Evolutionary conservation across 2,113 vertebrate species (phyloP), one percentile per base, ranked within the genome.

Genomic region (Pelvicachromis taeniatus): DNA sequence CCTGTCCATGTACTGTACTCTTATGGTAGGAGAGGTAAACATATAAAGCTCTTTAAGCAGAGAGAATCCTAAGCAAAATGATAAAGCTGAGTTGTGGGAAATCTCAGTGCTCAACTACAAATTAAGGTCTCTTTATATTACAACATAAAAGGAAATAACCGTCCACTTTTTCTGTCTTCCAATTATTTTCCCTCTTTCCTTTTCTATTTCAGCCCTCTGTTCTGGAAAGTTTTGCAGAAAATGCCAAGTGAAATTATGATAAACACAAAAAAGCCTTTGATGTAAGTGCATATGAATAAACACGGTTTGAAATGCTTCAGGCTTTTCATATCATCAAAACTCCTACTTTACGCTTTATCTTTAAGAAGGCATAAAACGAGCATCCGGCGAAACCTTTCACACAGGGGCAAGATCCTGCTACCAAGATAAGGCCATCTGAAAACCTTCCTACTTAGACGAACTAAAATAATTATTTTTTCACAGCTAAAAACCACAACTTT

Each of bases 241-340:
- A 88, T 70, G 86, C 77, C 87, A 85, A 90, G 83, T 45, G 54
- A 91, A 92, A 93, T 91, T 83, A 94, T 54, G 61, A 85, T 82
- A 85, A 93, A 92, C 82, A 89, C 65, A 92, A 91, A 78, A 61
- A 87, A 78, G 75, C 86, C 87, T 95, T 94, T 93, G 92, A 94
- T 90, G 92, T 93, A 80, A 90, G 82, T 1, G 84, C 78, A 59
- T 89, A 87, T 81, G 87, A 93, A 92, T 90, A 88, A 93, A 92
- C 87, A 91, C 33, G 1, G 85, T 89, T 87, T 87, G 84, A 86
- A 91, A 85, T 77, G 91, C 92, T 93, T n/a, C 17, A 8, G 84
- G 91, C 90, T 79, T 88, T 87, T 87, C 53, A 81, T 89, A 73
- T 90, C 87, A 90, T 85, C 84, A 86, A 56, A 85, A 83, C 78